Evolutionary conservation across 1,140 invertebrate species (phyloP), one percentile per base, ranked within the genome.

Genomic region (Thaumetopoea pityocampa): DNA sequence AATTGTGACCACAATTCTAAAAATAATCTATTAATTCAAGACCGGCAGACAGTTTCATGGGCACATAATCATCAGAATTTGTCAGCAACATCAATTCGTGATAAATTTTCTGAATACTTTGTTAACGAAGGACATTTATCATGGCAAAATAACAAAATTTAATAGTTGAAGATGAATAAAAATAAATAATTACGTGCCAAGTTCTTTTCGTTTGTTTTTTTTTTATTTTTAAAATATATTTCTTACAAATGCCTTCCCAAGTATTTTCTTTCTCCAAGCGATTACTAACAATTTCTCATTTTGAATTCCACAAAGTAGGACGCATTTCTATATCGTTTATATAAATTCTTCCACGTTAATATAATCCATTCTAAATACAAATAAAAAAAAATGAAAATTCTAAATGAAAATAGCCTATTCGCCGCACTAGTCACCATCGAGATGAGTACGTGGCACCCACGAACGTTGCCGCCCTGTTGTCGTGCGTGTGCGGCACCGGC

Each of bases 51-150:
- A 22, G 11, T 23, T 35, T 2, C 23, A 22, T 19, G 5, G 33
- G 33, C 8, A 23, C 20, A 16, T 15, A 35, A 24, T 35, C 7
- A 35, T 23, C 33, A 24, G n/a, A 24, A 24, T 35, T 24, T 35
- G 33, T 5, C 33, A 35, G 33, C 33, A 35, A 35, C 33, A 35
- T 24, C 33, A 35, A 7, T 35, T 35, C 33, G 33, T 17, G 33
- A 35, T 35, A 35, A 35, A 34, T 34, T 34, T 34, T 17, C 32
- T 20, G 32, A 34, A 34, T 34, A 34, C 19, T 34, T 34, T 34
- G 32, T 34, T 34, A 33, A 33, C 17, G 16, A 20, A 9, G 29
- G 16, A 19, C 29, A 34, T 20, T 34, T 34, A 22, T 22, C 18
- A 34, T 34, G 32, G 32, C 19, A 34, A 34, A 34, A 34, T 34